Conservation (phyloP, 2,797 vertebrate species). For the Smutsia temminckii region DNA sequence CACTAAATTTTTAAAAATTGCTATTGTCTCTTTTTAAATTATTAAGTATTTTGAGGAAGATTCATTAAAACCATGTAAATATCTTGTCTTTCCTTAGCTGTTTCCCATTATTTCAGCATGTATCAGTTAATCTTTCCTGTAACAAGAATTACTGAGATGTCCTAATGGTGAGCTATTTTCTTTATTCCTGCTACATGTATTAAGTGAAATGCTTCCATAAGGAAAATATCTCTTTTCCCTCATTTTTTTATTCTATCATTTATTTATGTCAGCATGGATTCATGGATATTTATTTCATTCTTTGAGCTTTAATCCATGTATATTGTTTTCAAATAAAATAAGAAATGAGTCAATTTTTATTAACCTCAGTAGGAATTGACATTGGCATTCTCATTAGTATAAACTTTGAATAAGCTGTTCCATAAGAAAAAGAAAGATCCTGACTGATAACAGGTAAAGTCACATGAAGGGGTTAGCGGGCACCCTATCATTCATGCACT, state of each 20-base stretch:
- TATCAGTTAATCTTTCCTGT: not conserved
- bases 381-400: not conserved
- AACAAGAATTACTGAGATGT: not conserved
- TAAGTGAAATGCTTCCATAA: not conserved
- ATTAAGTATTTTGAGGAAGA: not conserved
- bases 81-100: not conserved
- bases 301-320: not conserved
- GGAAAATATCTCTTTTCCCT: not conserved
- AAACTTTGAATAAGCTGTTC: not conserved
- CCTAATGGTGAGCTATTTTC: not conserved
- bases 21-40: not conserved
- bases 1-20: not conserved
- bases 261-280: not conserved
- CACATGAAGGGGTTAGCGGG: not conserved
- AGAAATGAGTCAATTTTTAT: not conserved
- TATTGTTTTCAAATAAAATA: not conserved
- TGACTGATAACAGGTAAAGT: not conserved
- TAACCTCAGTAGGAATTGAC: not conserved
- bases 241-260: not conserved
- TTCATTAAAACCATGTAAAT: too few species aligned
- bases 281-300: not conserved
- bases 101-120: not conserved
- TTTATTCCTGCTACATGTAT: not conserved
- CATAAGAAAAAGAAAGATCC: not conserved
- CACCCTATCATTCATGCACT: not conserved